These are phyloP conservation scores for Morpho achilles DNA, from an alignment of 2,888 invertebrate genomes.

Conservation along the genomic window DNA sequence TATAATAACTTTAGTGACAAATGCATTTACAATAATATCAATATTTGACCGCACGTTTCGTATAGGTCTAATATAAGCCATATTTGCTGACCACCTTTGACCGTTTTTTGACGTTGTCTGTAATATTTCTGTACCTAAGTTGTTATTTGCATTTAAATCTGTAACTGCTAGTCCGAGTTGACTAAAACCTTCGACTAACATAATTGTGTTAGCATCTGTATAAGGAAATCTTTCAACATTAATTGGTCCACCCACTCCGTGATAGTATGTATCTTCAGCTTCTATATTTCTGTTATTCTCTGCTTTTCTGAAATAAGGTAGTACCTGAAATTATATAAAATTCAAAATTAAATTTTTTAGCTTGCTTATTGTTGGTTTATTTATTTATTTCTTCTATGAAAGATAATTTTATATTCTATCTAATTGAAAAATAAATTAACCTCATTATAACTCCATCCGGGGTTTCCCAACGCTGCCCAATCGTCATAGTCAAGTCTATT, in stretches of 20 bases:
- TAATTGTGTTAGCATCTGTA: slow-evolving; percentile 77
- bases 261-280: slow-evolving; percentile 74
- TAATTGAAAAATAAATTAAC: slow-evolving; percentile 36
- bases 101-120: slow-evolving; percentile 82
- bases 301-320: slow-evolving; percentile 85
- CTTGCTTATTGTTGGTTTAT: too few relatives aligned
- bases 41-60: slow-evolving; percentile 75
- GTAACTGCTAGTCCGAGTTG: slow-evolving; percentile 80
- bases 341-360: too few relatives aligned
- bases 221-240: slow-evolving; percentile 82
- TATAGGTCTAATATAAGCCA: slow-evolving; percentile 83
- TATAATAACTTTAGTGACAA: slow-evolving; percentile 78
- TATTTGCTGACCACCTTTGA: slow-evolving; percentile 80
- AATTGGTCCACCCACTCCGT: slow-evolving; percentile 80
- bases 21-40: slow-evolving; percentile 69
- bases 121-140: slow-evolving; percentile 80
- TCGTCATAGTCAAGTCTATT: slow-evolving; percentile 81
- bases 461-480: slow-evolving; percentile 82
- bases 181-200: slow-evolving; percentile 79
- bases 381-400: too few relatives aligned
- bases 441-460: slow-evolving; percentile 81
- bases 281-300: slow-evolving; percentile 81
- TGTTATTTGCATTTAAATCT: slow-evolving; percentile 78
- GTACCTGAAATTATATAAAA: slow-evolving; percentile 53
- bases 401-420: too few relatives aligned